Conservation (phyloP, 2,888 invertebrate species). For the Galerucella nymphaeae region DNA sequence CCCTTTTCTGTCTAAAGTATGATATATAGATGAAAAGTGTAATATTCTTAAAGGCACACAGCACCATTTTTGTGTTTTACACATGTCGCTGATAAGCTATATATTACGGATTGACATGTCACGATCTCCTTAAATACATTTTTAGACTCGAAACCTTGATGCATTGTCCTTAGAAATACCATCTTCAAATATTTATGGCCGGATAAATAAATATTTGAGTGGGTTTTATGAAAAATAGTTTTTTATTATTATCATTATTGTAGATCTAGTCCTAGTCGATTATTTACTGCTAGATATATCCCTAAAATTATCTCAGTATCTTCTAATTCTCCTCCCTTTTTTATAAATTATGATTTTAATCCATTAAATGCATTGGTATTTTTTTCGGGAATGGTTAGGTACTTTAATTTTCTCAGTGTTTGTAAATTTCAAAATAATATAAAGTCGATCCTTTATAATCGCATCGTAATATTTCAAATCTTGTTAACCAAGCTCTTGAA, state of each 20-base stretch:
- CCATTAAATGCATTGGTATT: too few relatives aligned
- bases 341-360: too few relatives aligned
- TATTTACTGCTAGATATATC: too few relatives aligned
- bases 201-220: background rate
- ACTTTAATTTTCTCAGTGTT: too few relatives aligned
- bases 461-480: background rate
- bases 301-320: too few relatives aligned
- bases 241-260: too few relatives aligned
- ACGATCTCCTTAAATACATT: slow-evolving; percentile 53
- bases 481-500: background rate
- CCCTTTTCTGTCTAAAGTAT: slow-evolving; percentile 54
- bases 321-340: too few relatives aligned
- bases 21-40: slow-evolving; percentile 58
- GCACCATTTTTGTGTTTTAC: slow-evolving; percentile 54
- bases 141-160: slow-evolving; percentile 24
- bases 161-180: slow-evolving; percentile 13
- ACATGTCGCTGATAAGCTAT: slow-evolving; percentile 59
- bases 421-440: too few relatives aligned
- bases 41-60: slow-evolving; percentile 55
- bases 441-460: background rate
- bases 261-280: too few relatives aligned
- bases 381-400: too few relatives aligned
- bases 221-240: background rate
- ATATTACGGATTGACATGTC: slow-evolving; percentile 57
- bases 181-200: background rate